Evolutionary conservation across 2,888 invertebrate genomes (phyloP).

Genomic region (Noctua janthe): DNA sequence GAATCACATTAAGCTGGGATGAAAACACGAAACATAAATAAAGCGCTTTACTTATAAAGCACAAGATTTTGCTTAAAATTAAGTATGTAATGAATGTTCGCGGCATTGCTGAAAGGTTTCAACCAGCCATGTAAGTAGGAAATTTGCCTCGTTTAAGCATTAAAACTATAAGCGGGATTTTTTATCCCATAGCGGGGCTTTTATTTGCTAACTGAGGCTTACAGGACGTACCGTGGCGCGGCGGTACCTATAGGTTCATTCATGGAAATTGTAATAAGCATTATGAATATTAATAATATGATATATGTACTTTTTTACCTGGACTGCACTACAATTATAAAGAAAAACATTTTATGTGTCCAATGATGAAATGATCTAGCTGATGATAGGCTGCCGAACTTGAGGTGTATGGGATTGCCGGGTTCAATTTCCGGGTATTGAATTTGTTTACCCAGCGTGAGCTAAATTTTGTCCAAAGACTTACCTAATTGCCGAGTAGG

Average conservation of each 20-base stretch:
- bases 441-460: neutral
- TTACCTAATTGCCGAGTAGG: neutral
- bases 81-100: slow-evolving; percentile 45
- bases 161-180: slow-evolving; percentile 65
- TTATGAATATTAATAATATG: neutral
- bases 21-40: slow-evolving; percentile 32
- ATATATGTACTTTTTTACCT: neutral
- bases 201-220: slow-evolving; percentile 47
- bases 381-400: neutral
- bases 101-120: slow-evolving; percentile 49
- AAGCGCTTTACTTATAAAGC: slow-evolving; percentile 25
- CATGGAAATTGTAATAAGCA: slow-evolving; percentile 6
- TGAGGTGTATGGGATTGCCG: neutral
- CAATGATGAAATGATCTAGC: neutral
- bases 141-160: slow-evolving; percentile 64
- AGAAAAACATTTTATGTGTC: neutral
- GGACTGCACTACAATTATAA: neutral
- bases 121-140: slow-evolving; percentile 54
- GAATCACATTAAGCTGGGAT: slow-evolving; percentile 6
- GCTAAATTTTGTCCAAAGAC: neutral
- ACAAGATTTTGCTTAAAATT: slow-evolving; percentile 38
- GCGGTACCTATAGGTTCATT: neutral
- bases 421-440: neutral
- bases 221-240: slow-evolving; percentile 11
- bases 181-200: slow-evolving; percentile 47